Evolutionary conservation across 1,140 invertebrate species (phyloP), one percentile per base, ranked within the genome.

Genomic region (Drosophila melanogaster): DNA sequence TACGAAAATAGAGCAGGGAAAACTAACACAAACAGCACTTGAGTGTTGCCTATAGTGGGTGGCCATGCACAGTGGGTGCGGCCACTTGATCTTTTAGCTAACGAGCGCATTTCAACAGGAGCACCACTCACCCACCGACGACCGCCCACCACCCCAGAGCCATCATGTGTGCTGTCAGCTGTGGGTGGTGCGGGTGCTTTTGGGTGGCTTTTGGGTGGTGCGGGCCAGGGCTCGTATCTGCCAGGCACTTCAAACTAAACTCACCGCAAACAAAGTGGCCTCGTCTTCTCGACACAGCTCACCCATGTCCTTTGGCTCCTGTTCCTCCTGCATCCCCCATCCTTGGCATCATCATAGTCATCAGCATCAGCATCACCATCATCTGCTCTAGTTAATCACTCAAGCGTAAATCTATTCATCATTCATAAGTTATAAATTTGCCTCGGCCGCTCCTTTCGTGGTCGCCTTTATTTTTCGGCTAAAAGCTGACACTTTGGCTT

Each of bases 341-440:
- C 26, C 19, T 46, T 10, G 24, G 17, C 47, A 17, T 33, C 38
- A 44, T 26, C 22, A 24, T 17, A 37, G 19, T 15, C 24, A 44
- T 22, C 43, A 44, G 11, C 43, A 22, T 46, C 19, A 46, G 19
- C 43, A 46, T 50, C 44, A 35, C 38, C 19, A 17, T 60, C 37
- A 19, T 26, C 57, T 89, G 81, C 70, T 86, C 87, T 74, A 90
- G 86, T 90, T 90, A 90, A 90, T 90, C 87, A 90, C 87, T 90
- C 81, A 77, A 90, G 81, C 87, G 81, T 87, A 80, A 90, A 90
- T 90, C 87, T 90, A 90, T 90, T 90, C 87, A 83, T 90, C 84
- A 89, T 89, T 89, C 84, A 89, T 89, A 89, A 89, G 84, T 89
- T 89, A 89, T 89, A 89, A 89, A 89, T 89, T 89, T 87, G 81